These are phyloP conservation scores for Nannoperca obscura DNA, from an alignment of 2,797 vertebrate genomes.

Conservation along the genomic window DNA sequence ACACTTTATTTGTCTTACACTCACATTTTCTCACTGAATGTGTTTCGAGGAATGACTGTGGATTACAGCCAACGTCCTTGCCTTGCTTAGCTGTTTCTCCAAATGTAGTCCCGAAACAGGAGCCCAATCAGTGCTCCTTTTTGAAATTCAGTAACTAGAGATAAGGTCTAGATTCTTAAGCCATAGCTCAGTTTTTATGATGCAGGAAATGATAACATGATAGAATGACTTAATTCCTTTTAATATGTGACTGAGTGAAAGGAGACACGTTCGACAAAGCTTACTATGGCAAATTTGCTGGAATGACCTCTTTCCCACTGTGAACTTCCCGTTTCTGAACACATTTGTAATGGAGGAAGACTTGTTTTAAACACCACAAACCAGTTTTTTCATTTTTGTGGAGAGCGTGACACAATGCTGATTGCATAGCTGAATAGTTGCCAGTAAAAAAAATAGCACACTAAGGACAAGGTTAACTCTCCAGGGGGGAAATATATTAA, in stretches of 20 bases:
- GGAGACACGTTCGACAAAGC: neutral
- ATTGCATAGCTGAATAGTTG: neutral
- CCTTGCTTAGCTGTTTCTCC: neutral
- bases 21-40: neutral
- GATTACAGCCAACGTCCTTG: neutral
- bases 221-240: neutral
- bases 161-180: neutral
- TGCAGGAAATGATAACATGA: neutral
- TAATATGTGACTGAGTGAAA: neutral
- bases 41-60: neutral
- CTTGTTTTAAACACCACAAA: neutral
- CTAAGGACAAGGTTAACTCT: slow-evolving; percentile 2
- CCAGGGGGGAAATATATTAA: neutral
- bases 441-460: neutral
- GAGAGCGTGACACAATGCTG: neutral
- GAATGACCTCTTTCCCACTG: neutral
- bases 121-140: neutral
- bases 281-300: neutral
- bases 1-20: neutral
- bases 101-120: neutral
- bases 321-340: neutral
- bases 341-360: neutral
- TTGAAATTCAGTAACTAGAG: neutral
- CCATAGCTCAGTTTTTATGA: neutral
- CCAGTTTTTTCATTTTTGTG: neutral